Evolutionary conservation across 2,888 invertebrate species (phyloP).

Genomic region (Thymelicus acteon): DNA sequence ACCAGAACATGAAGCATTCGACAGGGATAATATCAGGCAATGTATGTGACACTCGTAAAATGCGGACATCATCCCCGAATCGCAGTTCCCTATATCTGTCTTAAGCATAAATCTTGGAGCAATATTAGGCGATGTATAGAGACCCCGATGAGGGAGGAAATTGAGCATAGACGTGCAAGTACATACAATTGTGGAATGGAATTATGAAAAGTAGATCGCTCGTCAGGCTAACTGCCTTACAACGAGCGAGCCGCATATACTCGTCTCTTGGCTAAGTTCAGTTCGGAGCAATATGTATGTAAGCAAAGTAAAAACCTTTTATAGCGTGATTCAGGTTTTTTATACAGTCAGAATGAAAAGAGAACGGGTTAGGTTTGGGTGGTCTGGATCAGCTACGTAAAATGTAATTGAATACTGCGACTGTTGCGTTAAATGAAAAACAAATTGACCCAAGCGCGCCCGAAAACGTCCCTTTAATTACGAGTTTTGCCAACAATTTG

Average conservation of each 20-base stretch:
- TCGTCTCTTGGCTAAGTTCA: too few relatives aligned
- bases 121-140: neutral
- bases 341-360: too few relatives aligned
- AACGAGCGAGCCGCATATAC: too few relatives aligned
- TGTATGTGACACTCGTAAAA: slow-evolving; percentile 13
- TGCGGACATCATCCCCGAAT: slow-evolving; percentile 18
- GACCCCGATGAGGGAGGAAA: neutral
- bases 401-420: neutral
- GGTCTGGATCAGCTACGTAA: slow-evolving; percentile 13
- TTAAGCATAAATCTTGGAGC: neutral
- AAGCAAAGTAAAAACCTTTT: too few relatives aligned
- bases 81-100: slow-evolving; percentile 2
- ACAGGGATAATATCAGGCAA: slow-evolving; percentile 7
- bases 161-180: neutral
- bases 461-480: slow-evolving; percentile 1
- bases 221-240: too few relatives aligned
- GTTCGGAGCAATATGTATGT: too few relatives aligned
- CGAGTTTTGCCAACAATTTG: neutral
- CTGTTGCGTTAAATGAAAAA: slow-evolving; percentile 7
- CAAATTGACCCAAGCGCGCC: neutral
- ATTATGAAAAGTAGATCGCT: too few relatives aligned
- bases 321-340: too few relatives aligned
- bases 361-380: too few relatives aligned
- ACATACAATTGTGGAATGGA: slow-evolving; percentile 13
- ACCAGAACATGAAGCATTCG: neutral